Evolutionary conservation across 2,113 vertebrate species (phyloP).

Genomic region (Terrapene triunguis): DNA sequence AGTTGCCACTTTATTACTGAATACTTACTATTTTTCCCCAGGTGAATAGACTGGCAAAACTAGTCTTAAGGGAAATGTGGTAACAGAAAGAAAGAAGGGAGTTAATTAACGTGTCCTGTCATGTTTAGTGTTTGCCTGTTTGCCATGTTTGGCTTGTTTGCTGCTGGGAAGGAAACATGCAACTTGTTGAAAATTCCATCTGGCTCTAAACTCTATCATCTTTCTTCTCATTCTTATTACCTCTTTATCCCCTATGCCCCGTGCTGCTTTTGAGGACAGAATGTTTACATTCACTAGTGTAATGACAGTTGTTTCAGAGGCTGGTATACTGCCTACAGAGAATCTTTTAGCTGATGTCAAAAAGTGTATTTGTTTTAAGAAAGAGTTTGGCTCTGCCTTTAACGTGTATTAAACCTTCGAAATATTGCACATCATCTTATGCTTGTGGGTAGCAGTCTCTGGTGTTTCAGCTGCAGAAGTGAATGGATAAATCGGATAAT

Average conservation of each 20-base stretch:
- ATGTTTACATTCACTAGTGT: conserved; percentile 52
- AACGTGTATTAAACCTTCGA: neutral
- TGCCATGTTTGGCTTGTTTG: neutral
- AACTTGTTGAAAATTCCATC: conserved; percentile 23
- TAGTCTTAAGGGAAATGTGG: conserved; percentile 7
- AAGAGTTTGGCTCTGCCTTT: conserved; percentile 5
- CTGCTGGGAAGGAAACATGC: conserved; percentile 10
- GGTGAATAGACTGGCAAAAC: neutral
- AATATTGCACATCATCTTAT: neutral
- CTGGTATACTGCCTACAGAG: conserved; percentile 26
- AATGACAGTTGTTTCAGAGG: neutral
- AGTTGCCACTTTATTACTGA: neutral
- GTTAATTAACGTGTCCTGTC: conserved; percentile 33
- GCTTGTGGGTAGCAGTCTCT: too few relatives aligned
- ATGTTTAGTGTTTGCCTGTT: conserved; percentile 45
- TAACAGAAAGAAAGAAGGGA: neutral
- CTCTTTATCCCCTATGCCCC: neutral
- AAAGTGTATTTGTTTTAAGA: conserved; percentile 20
- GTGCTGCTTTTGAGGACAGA: neutral
- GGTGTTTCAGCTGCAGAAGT: neutral
- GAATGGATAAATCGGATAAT: neutral
- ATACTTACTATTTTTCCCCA: neutral
- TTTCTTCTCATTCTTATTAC: conserved; percentile 33
- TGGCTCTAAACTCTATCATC: conserved; percentile 36
- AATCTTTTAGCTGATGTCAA: conserved; percentile 48